Conservation (phyloP, 2,113 vertebrate species). For the Ibidorhyncha struthersii region DNA sequence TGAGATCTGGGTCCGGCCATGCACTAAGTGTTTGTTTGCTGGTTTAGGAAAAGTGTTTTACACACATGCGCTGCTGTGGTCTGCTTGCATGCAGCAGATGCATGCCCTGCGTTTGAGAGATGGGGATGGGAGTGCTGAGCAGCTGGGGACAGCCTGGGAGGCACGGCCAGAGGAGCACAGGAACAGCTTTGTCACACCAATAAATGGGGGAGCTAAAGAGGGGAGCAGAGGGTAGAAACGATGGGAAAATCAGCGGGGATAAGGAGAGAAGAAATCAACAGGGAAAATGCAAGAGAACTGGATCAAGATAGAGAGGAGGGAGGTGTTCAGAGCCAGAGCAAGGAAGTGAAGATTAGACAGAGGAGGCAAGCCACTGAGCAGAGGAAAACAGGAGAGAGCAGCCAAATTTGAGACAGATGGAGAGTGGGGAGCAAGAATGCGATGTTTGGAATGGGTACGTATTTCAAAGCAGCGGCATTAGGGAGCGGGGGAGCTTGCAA, state of each 20-base stretch:
- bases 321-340: not conserved
- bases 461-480: not conserved
- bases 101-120: not conserved
- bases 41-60: not conserved
- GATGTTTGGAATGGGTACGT: not conserved
- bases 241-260: not conserved
- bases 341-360: constrained; percentile 5
- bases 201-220: not conserved
- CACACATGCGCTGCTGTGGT: not conserved
- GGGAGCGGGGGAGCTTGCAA: constrained; percentile 1
- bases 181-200: not conserved
- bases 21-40: not conserved
- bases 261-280: not conserved
- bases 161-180: not conserved
- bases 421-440: constrained; percentile 49
- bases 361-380: constrained; percentile 27
- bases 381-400: constrained; percentile 50
- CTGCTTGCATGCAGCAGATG: not conserved
- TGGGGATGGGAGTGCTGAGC: accelerated
- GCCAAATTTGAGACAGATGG: constrained; percentile 62
- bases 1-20: accelerated
- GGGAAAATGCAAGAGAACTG: not conserved
- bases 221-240: not conserved
- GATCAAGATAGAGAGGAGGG: not conserved
- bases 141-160: not conserved